phyloP scores from a whole-genome alignment of 2,797 vertebrate species.

The Thamnophis elegans region DNA sequence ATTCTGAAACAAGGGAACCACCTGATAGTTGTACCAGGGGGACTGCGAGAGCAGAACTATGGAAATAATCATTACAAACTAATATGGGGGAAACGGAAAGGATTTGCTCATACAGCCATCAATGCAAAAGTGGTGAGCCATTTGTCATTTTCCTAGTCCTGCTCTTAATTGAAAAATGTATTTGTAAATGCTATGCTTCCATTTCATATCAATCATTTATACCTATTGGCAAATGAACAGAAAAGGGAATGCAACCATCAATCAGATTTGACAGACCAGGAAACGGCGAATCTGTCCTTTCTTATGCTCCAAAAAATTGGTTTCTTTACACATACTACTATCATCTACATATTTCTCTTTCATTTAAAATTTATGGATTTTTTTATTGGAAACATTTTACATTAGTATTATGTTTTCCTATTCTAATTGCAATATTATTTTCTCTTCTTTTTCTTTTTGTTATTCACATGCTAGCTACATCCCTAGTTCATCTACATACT shows the following conservation, averaged over 20 bases:
- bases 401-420: not conserved
- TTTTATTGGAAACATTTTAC: not conserved
- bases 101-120: constrained; percentile 5
- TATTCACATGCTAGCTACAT: not conserved
- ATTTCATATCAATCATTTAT: not conserved
- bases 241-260: not conserved
- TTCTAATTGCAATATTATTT: not conserved
- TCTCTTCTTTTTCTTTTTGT: not conserved
- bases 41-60: not conserved
- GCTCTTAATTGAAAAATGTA: not conserved
- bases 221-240: too few relatives aligned
- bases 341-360: not conserved
- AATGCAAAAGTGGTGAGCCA: constrained; percentile 15
- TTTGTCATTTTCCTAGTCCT: not conserved
- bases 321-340: not conserved
- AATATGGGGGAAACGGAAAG: not conserved
- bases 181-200: not conserved
- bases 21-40: not conserved
- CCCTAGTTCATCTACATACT: not conserved
- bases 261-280: not conserved
- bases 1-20: not conserved
- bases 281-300: not conserved
- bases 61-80: not conserved
- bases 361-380: not conserved
- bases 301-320: not conserved